Percentiles rank a stretch among this genome's conserved stretches.
phyloP scores from a whole-genome alignment of 2,888 invertebrate species.

The Drosophila quasianomalipes region DNA sequence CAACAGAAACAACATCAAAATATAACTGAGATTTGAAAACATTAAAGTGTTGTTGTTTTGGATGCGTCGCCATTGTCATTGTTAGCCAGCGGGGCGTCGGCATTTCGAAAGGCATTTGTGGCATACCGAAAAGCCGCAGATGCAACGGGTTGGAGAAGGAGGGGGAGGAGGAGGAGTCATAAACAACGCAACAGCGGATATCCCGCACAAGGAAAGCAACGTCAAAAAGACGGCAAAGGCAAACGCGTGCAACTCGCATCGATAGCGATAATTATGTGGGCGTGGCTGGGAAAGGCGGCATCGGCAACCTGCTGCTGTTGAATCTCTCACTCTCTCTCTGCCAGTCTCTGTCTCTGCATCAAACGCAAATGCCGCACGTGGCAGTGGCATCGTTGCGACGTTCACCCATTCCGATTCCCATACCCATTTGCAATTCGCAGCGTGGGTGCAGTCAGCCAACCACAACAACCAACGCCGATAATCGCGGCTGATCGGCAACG shows the following conservation, averaged over 20 bases:
- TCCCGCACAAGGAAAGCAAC: conserved; percentile 50
- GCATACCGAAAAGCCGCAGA: conserved; percentile 48
- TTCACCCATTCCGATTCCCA: conserved; percentile 10
- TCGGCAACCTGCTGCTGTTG: conserved; percentile 44
- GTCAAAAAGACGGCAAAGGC: conserved; percentile 42
- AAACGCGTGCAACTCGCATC: conserved; percentile 49
- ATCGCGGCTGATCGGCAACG: conserved; percentile 71
- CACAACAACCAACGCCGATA: conserved; percentile 59
- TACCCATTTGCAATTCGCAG: conserved; percentile 18
- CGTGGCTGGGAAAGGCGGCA: conserved; percentile 50
- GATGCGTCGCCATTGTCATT: conserved; percentile 38
- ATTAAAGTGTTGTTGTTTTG: conserved; percentile 11
- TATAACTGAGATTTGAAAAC: conserved; percentile 9
- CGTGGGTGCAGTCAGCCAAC: conserved; percentile 59
- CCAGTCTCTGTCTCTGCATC: conserved; percentile 44
- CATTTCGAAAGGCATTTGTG: conserved; percentile 53
- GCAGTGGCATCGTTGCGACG: conserved; percentile 42
- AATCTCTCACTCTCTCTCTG: background rate
- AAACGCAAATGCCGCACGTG: conserved; percentile 73
- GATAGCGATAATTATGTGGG: conserved; percentile 76
- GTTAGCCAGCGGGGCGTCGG: conserved; percentile 39
- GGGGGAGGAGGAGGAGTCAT: conserved; percentile 33
- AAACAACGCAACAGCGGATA: conserved; percentile 59
- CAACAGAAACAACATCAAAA: conserved; percentile 10
- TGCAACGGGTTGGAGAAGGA: background rate